phyloP scores from a whole-genome alignment of 2,797 vertebrate species.

The Lithobates sylvaticus region DNA sequence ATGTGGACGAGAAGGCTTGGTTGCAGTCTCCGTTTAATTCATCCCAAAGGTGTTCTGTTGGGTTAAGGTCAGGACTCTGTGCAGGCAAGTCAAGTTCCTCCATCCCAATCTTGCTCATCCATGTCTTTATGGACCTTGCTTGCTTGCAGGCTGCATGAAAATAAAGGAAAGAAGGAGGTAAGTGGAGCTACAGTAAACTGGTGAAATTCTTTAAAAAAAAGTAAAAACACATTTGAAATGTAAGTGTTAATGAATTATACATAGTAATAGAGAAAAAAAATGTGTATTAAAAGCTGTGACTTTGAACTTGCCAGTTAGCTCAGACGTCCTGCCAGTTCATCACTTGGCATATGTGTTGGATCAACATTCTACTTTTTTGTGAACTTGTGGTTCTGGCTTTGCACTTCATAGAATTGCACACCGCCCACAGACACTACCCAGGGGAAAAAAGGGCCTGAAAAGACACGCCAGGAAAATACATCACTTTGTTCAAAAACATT shows the following conservation, averaged over 20 bases:
- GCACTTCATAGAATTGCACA: constrained; percentile 7
- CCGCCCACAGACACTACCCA: constrained; percentile 4
- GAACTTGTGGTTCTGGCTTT: constrained; percentile 40
- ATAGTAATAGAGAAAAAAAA: background rate
- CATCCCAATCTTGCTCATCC: too few relatives aligned
- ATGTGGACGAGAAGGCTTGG: too few relatives aligned
- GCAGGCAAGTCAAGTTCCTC: too few relatives aligned
- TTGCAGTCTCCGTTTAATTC: too few relatives aligned
- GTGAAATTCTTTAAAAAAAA: too few relatives aligned
- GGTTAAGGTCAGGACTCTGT: too few relatives aligned
- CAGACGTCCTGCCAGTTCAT: constrained; percentile 27
- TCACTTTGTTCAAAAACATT: background rate
- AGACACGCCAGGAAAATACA: constrained; percentile 3
- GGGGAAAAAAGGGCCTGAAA: background rate
- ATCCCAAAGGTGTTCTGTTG: too few relatives aligned
- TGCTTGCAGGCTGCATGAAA: too few relatives aligned
- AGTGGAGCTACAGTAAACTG: too few relatives aligned
- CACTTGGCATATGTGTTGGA: constrained; percentile 23
- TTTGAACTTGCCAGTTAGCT: constrained; percentile 9
- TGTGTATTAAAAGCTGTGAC: constrained; percentile 4
- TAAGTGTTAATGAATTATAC: background rate
- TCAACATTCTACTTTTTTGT: constrained; percentile 19
- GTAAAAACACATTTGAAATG: background rate
- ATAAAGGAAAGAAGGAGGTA: too few relatives aligned
- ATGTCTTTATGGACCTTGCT: too few relatives aligned